Evolutionary conservation across 1,140 invertebrate species (phyloP), one percentile per base, ranked within the genome.

Genomic region (Anthonomus grandis): DNA sequence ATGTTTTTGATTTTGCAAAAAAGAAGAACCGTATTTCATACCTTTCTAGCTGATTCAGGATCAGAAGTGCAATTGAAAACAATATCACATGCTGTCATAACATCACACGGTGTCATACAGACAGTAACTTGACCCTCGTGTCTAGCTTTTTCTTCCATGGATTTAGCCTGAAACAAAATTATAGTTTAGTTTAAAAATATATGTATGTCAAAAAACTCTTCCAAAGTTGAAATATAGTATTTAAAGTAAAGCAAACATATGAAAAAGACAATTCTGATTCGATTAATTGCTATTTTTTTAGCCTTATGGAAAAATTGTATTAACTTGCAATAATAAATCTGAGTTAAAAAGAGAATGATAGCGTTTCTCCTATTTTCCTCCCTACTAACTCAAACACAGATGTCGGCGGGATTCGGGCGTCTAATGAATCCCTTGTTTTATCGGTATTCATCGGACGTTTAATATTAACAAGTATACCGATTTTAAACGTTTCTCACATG

Each of bases 1-100:
- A 19, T 48, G n/a, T 8, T 54, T 44, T 13, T n/a, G n/a, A 12
- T 22, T 45, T 10, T 22, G 24, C 12, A 12, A 23, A 24, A 46
- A 46, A 46, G 6, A 12, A 24, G 9, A 9, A 41, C 8, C 42
- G 57, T 34, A 49, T 36, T 34, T 8, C 9, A 80, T 81, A 95
- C 92, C 76, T 96, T 90, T 83, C 94, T 95, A 9, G 92, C 90
- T 47, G 91, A 93, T 67, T 89, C 84, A 12, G 93, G 91, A 76
- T 97, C 93, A 9, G 93, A 84, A 4, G 97, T 91, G 73, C 95
- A 97, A 1, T 88, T 93, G 72, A 97, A 97, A 22, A 91, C 96
- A 34, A 98, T 92, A 72, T 98, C 94, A 1, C 92, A 90, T 39
- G 85, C 84, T 44, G 84, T 81, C 3, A 97, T 87, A 0, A 98